Base-by-base conservation (phyloP, 2,888 invertebrate genomes). In the Apotomis capreana region DNA sequence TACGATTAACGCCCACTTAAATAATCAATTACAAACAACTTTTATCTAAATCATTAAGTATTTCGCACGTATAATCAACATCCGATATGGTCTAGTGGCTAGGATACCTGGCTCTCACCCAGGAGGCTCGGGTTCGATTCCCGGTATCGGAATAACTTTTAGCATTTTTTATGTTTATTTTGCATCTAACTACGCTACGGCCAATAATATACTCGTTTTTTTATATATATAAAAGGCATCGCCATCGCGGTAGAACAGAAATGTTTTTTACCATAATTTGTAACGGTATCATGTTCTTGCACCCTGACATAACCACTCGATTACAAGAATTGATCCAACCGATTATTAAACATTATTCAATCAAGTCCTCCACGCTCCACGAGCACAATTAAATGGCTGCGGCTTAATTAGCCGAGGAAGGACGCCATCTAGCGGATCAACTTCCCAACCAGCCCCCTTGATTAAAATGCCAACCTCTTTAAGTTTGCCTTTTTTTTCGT, bases 1-100 rank as follows among this genome's bases (percentile, higher is more conserved):
- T 26, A 26, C 2, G 6, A 40, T 40, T 40, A 40, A 40, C 40
- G 5, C 6, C 40, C 40, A 5, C 5, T 40, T 40, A 40, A 3
- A 6, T 6, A 6, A 40, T 40, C 26, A 26, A 26, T 40, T 5
- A 40, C 40, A 40, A 6, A 40, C 40, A 6, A 40, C 40, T 40
- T 44, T 5, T 10, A 13, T 13, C 8, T 0, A 61, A 15, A 5
- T 15, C 9, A 15, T 57, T 1, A 13, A 9, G 0, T 52, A 68
- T 72, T 72, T 68, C 62, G 5, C 6, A 0, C 0, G 0, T 0
- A 0, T 3, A 0, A 0, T 0, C 10, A 68, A 9, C 6, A 72
- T 88, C 87, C 88, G 86, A 85, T 91, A 90, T 89, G 87, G 89
- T 90, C 90, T 91, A 90, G 89, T 90, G 89, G 90, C 85, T 89